These are phyloP conservation scores for Sphaerophoria rueppellii DNA, from an alignment of 2,888 invertebrate genomes.

Conservation along the genomic window DNA sequence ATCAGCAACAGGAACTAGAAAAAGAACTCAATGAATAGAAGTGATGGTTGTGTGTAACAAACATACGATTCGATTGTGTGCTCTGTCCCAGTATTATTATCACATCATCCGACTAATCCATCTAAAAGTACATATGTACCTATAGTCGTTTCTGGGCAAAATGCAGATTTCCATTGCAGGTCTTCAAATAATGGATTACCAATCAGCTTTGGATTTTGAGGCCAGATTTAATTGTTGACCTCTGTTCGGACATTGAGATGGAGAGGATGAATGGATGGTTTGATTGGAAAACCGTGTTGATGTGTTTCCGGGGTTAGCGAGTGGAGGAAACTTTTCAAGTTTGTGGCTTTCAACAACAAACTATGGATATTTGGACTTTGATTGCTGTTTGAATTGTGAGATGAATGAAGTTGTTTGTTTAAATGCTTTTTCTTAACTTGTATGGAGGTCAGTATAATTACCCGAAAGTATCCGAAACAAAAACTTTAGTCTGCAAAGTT, in stretches of 20 bases:
- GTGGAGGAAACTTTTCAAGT: slow-evolving; percentile 1
- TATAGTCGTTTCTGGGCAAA: slow-evolving; percentile 24
- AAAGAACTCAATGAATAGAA: slow-evolving; percentile 27
- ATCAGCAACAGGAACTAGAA: slow-evolving; percentile 51
- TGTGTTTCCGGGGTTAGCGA: slow-evolving; percentile 19
- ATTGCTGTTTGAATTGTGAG: neutral
- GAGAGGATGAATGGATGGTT: slow-evolving; percentile 2
- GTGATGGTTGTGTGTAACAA: slow-evolving; percentile 31
- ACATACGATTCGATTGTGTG: slow-evolving; percentile 37
- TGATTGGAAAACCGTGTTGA: slow-evolving; percentile 43
- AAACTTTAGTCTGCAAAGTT: slow-evolving; percentile 1
- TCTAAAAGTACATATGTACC: slow-evolving; percentile 42
- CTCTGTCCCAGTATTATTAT: slow-evolving; percentile 31
- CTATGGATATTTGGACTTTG: neutral
- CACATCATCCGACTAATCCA: slow-evolving; percentile 53
- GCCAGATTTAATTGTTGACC: slow-evolving; percentile 51
- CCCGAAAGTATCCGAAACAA: neutral
- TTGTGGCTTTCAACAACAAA: slow-evolving; percentile 29
- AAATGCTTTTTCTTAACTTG: too few relatives aligned
- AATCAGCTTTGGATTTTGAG: slow-evolving; percentile 37
- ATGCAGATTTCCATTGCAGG: slow-evolving; percentile 69
- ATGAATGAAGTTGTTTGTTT: too few relatives aligned
- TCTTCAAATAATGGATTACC: slow-evolving; percentile 57
- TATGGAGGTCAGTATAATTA: too few relatives aligned
- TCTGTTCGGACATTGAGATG: slow-evolving; percentile 22